phyloP scores from a whole-genome alignment of 1,140 invertebrate genomes.

The Radopholus similis region DNA sequence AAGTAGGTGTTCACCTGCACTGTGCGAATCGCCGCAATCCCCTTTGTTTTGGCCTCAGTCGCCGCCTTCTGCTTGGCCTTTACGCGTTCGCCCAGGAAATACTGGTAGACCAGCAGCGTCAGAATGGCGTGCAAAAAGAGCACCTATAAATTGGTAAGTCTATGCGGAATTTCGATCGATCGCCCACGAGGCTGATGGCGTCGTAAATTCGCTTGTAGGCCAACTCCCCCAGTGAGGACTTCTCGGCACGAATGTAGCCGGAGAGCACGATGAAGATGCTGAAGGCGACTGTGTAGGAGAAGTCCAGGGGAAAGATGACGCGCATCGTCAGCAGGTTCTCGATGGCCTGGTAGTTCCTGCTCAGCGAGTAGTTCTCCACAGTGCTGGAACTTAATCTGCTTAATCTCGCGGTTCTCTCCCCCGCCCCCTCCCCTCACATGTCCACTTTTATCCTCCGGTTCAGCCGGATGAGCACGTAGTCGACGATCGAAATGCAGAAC shows the following conservation, averaged over 20 bases:
- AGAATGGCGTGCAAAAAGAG: constrained; percentile 6
- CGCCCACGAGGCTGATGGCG: neutral
- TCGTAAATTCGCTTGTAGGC: neutral
- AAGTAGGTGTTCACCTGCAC: neutral
- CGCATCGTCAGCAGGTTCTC: constrained; percentile 15
- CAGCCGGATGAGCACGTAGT: constrained; percentile 5
- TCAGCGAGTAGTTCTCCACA: neutral
- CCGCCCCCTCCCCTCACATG: constrained; percentile 4
- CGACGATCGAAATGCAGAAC: constrained; percentile 8
- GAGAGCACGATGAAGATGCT: constrained; percentile 2
- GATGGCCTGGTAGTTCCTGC: constrained; percentile 4
- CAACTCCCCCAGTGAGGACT: neutral
- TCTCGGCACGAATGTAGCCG: neutral
- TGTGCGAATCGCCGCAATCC: neutral
- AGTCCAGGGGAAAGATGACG: constrained; percentile 15
- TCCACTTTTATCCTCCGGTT: constrained; percentile 4
- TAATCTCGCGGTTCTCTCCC: no score
- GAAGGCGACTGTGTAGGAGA: constrained; percentile 10
- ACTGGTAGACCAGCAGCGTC: constrained; percentile 7
- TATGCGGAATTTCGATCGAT: neutral
- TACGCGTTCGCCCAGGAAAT: no score
- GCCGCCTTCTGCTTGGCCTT: no score
- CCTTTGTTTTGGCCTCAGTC: neutral
- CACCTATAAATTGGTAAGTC: neutral
- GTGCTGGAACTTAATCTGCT: constrained; percentile 12